These are phyloP conservation scores for Drosophila azteca DNA, from an alignment of 1,140 invertebrate species.

Conservation along the genomic window DNA sequence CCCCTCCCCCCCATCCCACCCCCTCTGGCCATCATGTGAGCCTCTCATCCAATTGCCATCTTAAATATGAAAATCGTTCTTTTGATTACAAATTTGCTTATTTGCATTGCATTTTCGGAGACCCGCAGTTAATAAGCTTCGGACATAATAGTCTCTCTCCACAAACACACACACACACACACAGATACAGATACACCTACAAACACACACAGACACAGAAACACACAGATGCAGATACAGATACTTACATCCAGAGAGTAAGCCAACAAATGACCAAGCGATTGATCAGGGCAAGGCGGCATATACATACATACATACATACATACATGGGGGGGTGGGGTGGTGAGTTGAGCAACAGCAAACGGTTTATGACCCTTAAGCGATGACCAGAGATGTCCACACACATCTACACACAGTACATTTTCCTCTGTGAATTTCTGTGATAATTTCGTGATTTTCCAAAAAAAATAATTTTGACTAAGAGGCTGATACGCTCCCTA, in stretches of 20 bases:
- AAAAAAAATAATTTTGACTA: too few species aligned
- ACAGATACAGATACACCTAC: too few species aligned
- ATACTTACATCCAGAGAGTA: conserved; percentile 16
- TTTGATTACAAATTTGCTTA: conserved; percentile 72
- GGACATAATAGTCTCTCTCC: conserved; percentile 40
- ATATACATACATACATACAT: too few species aligned
- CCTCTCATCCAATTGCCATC: conserved; percentile 35
- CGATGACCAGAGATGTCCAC: too few species aligned
- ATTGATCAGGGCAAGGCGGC: conserved; percentile 46
- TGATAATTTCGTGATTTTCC: too few species aligned
- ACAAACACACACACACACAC: conserved; percentile 4
- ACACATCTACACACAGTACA: too few species aligned
- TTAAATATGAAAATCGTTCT: conserved; percentile 75
- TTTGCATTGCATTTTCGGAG: conserved; percentile 62
- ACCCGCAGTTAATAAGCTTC: conserved; percentile 64
- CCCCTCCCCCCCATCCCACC: not conserved
- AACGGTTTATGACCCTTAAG: too few species aligned
- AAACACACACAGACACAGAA: conserved; percentile 1
- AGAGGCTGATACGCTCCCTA: too few species aligned
- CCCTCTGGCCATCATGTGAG: not conserved
- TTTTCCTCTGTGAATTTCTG: too few species aligned
- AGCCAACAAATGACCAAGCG: conserved; percentile 62
- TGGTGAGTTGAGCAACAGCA: too few species aligned
- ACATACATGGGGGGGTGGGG: too few species aligned
- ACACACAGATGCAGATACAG: conserved; percentile 2